Evolutionary conservation across 1,140 invertebrate species (phyloP).

Genomic region (Araneus ventricosus): DNA sequence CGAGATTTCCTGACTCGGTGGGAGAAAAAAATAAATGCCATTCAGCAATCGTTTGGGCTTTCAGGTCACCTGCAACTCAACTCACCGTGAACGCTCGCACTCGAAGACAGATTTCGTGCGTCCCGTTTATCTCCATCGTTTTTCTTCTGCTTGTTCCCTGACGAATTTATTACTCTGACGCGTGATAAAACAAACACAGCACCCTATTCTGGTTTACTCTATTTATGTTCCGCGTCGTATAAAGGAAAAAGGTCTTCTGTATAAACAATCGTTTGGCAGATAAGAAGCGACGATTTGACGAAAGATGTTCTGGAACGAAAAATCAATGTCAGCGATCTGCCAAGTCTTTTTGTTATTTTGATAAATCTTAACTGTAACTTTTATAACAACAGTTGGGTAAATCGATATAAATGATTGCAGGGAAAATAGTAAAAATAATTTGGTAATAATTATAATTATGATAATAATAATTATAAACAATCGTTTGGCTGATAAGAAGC

Average conservation of each 20-base stretch:
- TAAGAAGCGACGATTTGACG: background rate
- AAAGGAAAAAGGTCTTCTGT: background rate
- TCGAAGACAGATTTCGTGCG: background rate
- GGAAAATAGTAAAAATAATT: no score
- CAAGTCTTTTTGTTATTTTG: no score
- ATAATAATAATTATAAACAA: no score
- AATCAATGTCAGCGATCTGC: background rate
- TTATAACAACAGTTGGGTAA: no score
- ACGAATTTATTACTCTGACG: background rate
- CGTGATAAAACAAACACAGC: background rate
- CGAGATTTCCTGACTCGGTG: background rate
- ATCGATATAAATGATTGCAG: no score
- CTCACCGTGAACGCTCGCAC: background rate
- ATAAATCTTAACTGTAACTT: no score
- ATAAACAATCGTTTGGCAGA: background rate
- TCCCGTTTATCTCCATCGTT: background rate
- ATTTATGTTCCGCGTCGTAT: background rate
- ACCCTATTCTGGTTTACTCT: background rate
- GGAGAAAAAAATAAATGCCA: background rate
- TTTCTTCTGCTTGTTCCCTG: background rate
- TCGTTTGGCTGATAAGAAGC: background rate
- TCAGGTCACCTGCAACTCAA: conserved; percentile 26
- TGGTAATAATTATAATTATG: no score
- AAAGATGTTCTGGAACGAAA: background rate
- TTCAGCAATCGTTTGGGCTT: background rate